Percentiles rank a stretch among this genome's conserved stretches.
Conservation (phyloP, 2,888 invertebrate genomes). For the Schizaphis graminum region DNA sequence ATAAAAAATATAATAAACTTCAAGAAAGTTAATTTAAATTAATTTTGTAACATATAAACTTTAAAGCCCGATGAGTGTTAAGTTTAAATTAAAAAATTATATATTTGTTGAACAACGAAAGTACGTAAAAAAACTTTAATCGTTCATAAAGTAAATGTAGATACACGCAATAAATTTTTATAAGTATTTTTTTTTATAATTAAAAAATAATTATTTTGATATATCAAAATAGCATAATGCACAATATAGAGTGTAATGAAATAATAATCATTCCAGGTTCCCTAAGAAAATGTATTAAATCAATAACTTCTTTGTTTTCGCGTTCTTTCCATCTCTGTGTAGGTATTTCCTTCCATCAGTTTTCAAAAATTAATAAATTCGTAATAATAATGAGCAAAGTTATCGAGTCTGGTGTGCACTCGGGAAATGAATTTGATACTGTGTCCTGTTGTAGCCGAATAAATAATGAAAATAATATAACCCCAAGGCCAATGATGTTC, state of each 20-base stretch:
- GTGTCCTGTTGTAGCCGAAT: slow-evolving; percentile 49
- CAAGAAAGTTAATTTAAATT: neutral
- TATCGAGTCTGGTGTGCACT: slow-evolving; percentile 48
- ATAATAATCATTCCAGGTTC: slow-evolving; percentile 13
- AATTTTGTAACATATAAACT: neutral
- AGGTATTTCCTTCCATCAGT: slow-evolving; percentile 12
- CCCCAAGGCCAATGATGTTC: slow-evolving; percentile 52
- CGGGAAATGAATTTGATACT: slow-evolving; percentile 61
- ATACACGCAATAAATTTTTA: neutral
- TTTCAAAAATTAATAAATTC: slow-evolving; percentile 60
- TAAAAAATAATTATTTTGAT: neutral
- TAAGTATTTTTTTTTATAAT: neutral
- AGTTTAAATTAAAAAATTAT: neutral
- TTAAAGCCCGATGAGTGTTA: neutral
- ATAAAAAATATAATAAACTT: neutral
- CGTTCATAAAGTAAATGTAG: neutral
- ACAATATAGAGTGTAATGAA: neutral
- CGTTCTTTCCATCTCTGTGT: neutral
- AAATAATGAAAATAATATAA: slow-evolving; percentile 59
- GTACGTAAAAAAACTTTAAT: neutral
- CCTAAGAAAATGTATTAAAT: slow-evolving; percentile 1
- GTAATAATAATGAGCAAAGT: slow-evolving; percentile 52
- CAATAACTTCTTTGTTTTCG: slow-evolving; percentile 39
- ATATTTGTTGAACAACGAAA: neutral
- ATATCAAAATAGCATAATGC: neutral